Base-by-base conservation (phyloP, 2,113 vertebrate species). In the Hydrochoerus hydrochaeris region DNA sequence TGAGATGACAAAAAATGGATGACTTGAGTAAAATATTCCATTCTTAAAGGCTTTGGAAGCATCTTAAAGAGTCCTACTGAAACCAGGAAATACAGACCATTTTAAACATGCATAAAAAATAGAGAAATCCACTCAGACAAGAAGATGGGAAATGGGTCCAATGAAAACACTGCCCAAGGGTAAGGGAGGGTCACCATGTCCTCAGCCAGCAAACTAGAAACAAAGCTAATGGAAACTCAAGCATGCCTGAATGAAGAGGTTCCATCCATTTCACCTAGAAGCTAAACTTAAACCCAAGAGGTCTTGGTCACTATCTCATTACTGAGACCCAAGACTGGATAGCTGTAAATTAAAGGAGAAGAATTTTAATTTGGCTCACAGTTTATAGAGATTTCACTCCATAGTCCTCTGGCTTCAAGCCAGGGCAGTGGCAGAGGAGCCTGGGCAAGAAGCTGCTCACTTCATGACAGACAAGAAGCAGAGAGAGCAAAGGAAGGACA, bases 1-100 rank as follows among this genome's bases (percentile, higher is more conserved):
- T 75, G 22, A 82, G 17, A 90, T 57, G 46, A 92, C 10, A 73
- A 65, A 60, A 92, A 95, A 88, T 78, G 57, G 96, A 46, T 69
- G 30, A 63, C 28, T 90, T 85, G 35, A 93, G 78, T 78, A 52
- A 86, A 90, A 58, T 28, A 82, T 12, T 85, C 7, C 22, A 91
- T 20, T 88, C 60, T 52, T 78, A 60, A 88, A 83, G 35, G 67
- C 19, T 57, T 67, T 77, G 69, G n/a, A 3, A 4, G 7, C 17
- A 3, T 35, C 10, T 8, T 86, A 69, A 85, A 38, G 69, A 30
- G 17, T 57, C 8, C 62, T 93, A 78, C 0, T 30, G 22, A 71
- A 71, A 84, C 60, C 16, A 73, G 12, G 57, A 96, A 85, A 94
- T 91, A 60, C n/a, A 87, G 41, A 84, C n/a, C 67, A 77, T 7